These are phyloP conservation scores for Actenoides lindsayi DNA, from an alignment of 2,113 vertebrate species.

Conservation along the genomic window DNA sequence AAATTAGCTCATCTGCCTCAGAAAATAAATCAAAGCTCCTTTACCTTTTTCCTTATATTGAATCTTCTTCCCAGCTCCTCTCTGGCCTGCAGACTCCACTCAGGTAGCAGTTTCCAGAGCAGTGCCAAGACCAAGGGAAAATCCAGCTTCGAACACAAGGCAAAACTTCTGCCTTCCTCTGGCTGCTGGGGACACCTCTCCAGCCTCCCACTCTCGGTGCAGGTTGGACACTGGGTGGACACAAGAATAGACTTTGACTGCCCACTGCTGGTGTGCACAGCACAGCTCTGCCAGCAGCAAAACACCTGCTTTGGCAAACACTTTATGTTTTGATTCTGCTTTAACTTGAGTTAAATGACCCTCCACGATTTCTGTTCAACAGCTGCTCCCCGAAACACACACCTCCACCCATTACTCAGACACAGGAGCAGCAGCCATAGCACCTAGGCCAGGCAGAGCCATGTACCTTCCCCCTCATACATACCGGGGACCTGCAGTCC, in stretches of 20 bases:
- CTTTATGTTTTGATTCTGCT: neutral
- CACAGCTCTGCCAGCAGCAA: neutral
- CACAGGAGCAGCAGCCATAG: neutral
- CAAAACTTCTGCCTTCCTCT: neutral
- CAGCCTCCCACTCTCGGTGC: accelerated
- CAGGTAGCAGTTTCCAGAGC: neutral
- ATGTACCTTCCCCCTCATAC: accelerated
- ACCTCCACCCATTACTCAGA: neutral
- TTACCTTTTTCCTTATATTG: neutral
- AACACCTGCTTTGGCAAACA: neutral
- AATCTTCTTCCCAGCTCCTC: neutral
- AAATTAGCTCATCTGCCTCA: neutral
- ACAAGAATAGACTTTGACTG: neutral
- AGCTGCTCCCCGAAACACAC: neutral
- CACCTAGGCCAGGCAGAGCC: neutral
- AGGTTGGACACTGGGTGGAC: neutral
- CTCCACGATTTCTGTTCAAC: neutral
- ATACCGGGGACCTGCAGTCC: neutral
- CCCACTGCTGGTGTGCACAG: conserved; percentile 21
- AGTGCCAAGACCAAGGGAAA: neutral
- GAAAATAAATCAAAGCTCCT: neutral
- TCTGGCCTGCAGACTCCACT: neutral
- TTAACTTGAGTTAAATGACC: neutral
- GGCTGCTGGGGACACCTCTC: neutral
- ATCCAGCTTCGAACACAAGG: neutral